Evolutionary conservation across 2,888 invertebrate genomes (phyloP), one percentile per base, ranked within the genome.

Genomic region (Rotaria socialis): DNA sequence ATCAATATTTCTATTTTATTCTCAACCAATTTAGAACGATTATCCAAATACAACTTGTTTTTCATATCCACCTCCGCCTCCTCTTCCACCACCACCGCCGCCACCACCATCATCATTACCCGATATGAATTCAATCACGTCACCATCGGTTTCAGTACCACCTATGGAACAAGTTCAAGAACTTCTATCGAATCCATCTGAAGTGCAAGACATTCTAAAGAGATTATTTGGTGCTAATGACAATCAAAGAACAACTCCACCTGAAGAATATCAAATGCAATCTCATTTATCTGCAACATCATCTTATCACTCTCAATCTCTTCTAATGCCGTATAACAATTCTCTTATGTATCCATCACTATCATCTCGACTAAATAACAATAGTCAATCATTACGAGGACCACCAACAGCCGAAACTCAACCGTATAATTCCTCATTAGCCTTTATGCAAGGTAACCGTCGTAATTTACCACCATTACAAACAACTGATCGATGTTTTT

Each of bases 381-480:
- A 24, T 7, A 35, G 16, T 47, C 80, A 43, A 47, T 10, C 80
- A 24, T 4, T 14, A 80, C 47, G n/a, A 47, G 43, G 47, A 24
- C 10, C n/a, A 47, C 24, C 80, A 24, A 16, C 80, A 10, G 11
- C 19, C 3, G 67, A 35, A 19, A 11, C 67, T 35, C 67, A 67
- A 8, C 80, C 80, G 10, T 80, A 80, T 47, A 80, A 80, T 80
- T 80, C 80, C n/a, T 80, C 80, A 80, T n/a, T 80, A 22, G 80
- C 80, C 6, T 80, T 47, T 47, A 80, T 80, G 80, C 80, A 80
- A 47, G 43, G 80, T 47, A 47, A 43, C n/a, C 80, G 80, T 19
- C 80, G 47, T n/a, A 80, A 80, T 80, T 47, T 47, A 47, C 80
- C 47, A 2, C 80, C 43, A 47, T 47, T 47, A n/a, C 80, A 80